Evolutionary conservation across 2,113 vertebrate species (phyloP), one percentile per base, ranked within the genome.

Genomic region (Oryzias javanicus): DNA sequence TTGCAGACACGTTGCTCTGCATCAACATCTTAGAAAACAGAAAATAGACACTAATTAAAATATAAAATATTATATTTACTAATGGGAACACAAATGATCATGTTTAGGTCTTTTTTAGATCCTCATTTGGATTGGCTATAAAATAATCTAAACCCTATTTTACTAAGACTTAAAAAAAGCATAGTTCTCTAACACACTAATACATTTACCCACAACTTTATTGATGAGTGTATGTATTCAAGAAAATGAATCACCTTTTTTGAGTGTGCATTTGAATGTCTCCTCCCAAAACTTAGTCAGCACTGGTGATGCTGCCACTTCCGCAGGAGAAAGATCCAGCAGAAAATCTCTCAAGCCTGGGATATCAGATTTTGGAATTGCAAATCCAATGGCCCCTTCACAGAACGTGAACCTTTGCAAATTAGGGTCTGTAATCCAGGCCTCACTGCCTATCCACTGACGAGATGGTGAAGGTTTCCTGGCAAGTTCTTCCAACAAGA

Each of bases 361-460:
- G 4, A 92, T 90, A 17, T 75, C 65, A 16, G 87, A 78, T n/a
- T 61, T 80, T 80, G 1, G 74, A 49, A 90, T 83, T 0, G 59
- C 85, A 55, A 90, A 82, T 6, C 89, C 88, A 0, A 91, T 68
- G 1, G 87, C 72, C 2, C 89, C 88, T 0, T 67, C 4, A 12
- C 79, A 85, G 55, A 86, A 55, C 8, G 46, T 55, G 67, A 71
- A 89, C 1, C 25, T 68, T 19, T 79, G 12, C 75, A 90, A 47
- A 13, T 81, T 55, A 13, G 70, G 49, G 12, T 86, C 55, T 1
- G 88, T 88, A 29, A 88, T 68, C 90, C 90, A 92, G 0, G 83
- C 3, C 48, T 90, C 89, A 25, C 80, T 88, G 17, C 87, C 89
- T 15, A 91, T 85, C 91, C 91, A 91, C 72, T 91, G 89, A 12